phyloP scores from a whole-genome alignment of 1,140 invertebrate genomes.

The Galendromus occidentalis region DNA sequence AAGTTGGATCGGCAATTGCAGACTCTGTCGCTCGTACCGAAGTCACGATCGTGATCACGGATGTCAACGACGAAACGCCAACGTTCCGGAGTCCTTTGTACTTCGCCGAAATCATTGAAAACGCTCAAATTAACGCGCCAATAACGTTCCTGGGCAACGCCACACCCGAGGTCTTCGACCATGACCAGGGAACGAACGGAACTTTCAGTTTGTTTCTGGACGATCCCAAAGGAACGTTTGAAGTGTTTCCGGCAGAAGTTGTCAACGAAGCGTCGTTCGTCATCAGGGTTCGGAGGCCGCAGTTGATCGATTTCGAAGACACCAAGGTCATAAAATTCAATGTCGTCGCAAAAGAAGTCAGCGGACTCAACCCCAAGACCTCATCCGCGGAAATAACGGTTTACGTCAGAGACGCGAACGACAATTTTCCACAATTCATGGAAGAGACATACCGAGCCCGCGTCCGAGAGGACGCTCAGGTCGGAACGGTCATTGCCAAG shows the following conservation, averaged over 20 bases:
- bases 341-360: constrained; percentile 21
- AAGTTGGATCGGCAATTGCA: constrained; percentile 32
- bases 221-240: constrained; percentile 60
- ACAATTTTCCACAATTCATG: constrained; percentile 75
- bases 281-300: constrained; percentile 62
- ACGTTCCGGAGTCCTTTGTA: constrained; percentile 55
- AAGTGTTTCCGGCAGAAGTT: constrained; percentile 62
- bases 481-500: constrained; percentile 57
- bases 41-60: constrained; percentile 74
- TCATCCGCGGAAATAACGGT: constrained; percentile 63
- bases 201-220: constrained; percentile 63
- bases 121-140: constrained; percentile 69
- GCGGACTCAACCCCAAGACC: constrained; percentile 39
- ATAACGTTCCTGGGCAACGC: constrained; percentile 59
- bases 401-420: constrained; percentile 70
- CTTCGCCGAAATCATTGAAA: constrained; percentile 71
- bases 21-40: constrained; percentile 46
- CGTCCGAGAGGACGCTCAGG: constrained; percentile 51
- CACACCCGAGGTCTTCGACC: constrained; percentile 35
- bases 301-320: constrained; percentile 62
- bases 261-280: constrained; percentile 81
- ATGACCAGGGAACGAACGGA: constrained; percentile 59
- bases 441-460: constrained; percentile 40
- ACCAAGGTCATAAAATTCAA: constrained; percentile 33
- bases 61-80: constrained; percentile 83